Percentiles rank a stretch among this genome's conserved stretches.
Evolutionary conservation across 2,888 invertebrate species (phyloP).

Genomic region (Dinocampus coccinellae): DNA sequence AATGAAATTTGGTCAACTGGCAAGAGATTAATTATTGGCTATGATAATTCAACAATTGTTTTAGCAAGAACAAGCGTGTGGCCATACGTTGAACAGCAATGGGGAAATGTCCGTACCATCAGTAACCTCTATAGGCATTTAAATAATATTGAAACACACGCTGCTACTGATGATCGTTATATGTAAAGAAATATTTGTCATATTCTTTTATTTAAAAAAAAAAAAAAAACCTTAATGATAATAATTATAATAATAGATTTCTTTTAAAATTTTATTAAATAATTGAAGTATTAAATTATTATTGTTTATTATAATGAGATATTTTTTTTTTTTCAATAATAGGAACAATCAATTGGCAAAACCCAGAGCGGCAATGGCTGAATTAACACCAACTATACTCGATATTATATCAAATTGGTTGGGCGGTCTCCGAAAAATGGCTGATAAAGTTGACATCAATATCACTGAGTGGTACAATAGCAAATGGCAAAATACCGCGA

Average conservation of each 20-base stretch:
- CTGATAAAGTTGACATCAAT: conserved; percentile 78
- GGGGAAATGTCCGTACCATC: conserved; percentile 76
- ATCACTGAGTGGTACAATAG: conserved; percentile 78
- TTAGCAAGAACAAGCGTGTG: conserved; percentile 67
- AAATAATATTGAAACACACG: conserved; percentile 48
- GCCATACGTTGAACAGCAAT: conserved; percentile 75
- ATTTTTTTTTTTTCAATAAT: not conserved
- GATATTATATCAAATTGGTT: conserved; percentile 75
- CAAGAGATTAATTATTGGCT: conserved; percentile 72
- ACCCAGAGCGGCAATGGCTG: conserved; percentile 79
- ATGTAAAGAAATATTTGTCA: not conserved
- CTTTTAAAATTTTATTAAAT: no score
- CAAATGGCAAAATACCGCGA: conserved; percentile 77
- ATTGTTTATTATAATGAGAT: no score
- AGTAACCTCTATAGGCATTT: conserved; percentile 72
- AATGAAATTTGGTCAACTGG: conserved; percentile 71
- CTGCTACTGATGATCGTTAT: conserved; percentile 27
- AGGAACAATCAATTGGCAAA: conserved; percentile 28
- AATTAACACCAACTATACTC: conserved; percentile 77
- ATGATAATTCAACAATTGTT: conserved; percentile 69
- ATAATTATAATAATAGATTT: no score
- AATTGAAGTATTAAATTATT: no score
- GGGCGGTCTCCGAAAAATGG: conserved; percentile 76
- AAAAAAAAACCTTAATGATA: no score
- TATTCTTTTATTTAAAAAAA: no score